Evolutionary conservation across 2,113 vertebrate genomes (phyloP), one percentile per base, ranked within the genome.

Genomic region (Brachionichthys hirsutus): DNA sequence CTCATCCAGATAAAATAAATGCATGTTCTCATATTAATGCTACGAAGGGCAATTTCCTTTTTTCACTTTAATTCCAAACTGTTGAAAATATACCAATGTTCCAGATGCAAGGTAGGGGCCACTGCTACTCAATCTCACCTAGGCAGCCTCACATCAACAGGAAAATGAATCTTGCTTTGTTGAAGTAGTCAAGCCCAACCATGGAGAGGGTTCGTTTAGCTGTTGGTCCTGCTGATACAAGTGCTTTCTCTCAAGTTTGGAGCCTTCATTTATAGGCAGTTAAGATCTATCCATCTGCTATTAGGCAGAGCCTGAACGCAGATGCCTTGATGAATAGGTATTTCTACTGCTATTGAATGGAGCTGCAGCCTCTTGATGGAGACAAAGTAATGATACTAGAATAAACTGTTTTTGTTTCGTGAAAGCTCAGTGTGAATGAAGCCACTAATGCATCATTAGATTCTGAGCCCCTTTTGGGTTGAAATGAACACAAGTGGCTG

Each of bases 151-250:
- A 73, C 87, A 87, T 89, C 86, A 89, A 88, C 86, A 89, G 85
- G 85, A 88, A 90, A 88, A 92, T 92, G 90, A 90, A 92, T 92
- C 88, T 91, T 90, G 84, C 80, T 91, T 91, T 91, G 91, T 91
- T 80, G 82, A 76, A 82, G 83, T 81, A 87, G 79, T 87, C 78
- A 79, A 78, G 87, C 86, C 74, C 80, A 77, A 82, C 84, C 81
- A 78, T 67, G 75, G 73, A 67, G 73, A 58, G 62, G 71, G 78
- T 85, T 85, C 30, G 42, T 82, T 82, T 77, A 80, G 71, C 66
- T 60, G 64, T 70, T 77, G 64, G 64, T 75, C 84, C 60, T 90
- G 91, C 88, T 91, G 90, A 90, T 85, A 83, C 84, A 82, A 81
- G 82, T 70, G 64, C 75, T 85, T 89, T 87, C 72, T 89, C 80